Base-by-base conservation (phyloP, 1,140 invertebrate species). In the Lineus longissimus region DNA sequence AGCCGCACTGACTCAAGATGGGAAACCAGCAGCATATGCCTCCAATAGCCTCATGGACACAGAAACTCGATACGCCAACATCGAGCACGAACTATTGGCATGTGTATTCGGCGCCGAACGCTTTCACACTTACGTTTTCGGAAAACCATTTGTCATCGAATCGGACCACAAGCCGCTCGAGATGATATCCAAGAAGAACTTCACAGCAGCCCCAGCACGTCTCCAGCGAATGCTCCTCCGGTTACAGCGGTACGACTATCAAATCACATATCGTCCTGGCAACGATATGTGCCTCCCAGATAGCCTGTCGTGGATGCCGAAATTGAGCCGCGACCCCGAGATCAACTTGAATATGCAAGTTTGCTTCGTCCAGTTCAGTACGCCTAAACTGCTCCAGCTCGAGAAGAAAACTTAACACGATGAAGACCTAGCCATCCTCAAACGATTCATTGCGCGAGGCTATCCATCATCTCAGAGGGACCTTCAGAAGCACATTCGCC, bases 61-160 rank as follows among this genome's bases (percentile, higher is more conserved):
- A 41, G 79, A 86, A 71, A 22, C 68, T 29, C 82, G 81, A 33
- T 85, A 84, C 64, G 77, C 75, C 17, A 79, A 84, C 68, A 79
- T 84, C 1, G 81, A 86, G 61, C 78, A 80, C 61, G 81, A 86
- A 67, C 71, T 81, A 4, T 68, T 84, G 1, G 80, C 83, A 2
- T 81, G 84, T 47, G 72, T 85, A 1, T 86, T 82, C 63, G 75
- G 73, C 2, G 70, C 76, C 2, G 75, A 81, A 59, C 61, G 72
- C 36, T 84, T 82, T 71, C 71, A 81, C 59, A 54, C 74, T 22
- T 80, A 73, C 65, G 63, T 80, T 15, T 81, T 76, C 9, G 74
- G 70, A 23, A 62, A 61, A 40, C 17, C 60, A 6, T 61, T 70
- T 22, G 45, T 25, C 4, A 56, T 71, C 23, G 15, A 69, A 22